These are phyloP conservation scores for Phaonia tiefii DNA, from an alignment of 2,888 invertebrate species.

Conservation along the genomic window DNA sequence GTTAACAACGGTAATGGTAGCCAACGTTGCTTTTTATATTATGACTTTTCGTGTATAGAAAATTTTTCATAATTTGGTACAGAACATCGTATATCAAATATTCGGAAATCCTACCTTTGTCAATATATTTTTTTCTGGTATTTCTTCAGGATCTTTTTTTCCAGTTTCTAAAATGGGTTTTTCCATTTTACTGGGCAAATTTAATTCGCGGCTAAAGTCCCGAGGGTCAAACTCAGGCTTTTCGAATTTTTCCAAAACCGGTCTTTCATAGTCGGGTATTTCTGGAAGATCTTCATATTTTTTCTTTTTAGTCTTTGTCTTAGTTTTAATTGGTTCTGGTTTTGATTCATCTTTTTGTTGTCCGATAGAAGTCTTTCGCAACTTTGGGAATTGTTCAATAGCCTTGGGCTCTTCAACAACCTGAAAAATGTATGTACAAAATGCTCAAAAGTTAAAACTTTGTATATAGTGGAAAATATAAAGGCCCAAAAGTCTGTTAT, in stretches of 20 bases:
- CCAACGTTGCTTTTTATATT: too few relatives aligned
- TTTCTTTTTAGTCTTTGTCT: conserved; percentile 75
- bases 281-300: conserved; percentile 85
- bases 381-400: conserved; percentile 77
- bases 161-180: conserved; percentile 72
- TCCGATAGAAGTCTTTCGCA: conserved; percentile 76
- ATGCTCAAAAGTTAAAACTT: not conserved
- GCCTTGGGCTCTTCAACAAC: conserved; percentile 75
- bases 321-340: conserved; percentile 74
- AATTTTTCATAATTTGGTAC: too few relatives aligned
- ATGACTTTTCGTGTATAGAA: too few relatives aligned
- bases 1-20: too few relatives aligned
- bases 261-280: conserved; percentile 88
- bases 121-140: conserved; percentile 74
- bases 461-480: not conserved
- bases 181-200: conserved; percentile 78
- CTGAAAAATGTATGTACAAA: conserved; percentile 68
- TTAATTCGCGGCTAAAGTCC: conserved; percentile 77
- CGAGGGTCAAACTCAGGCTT: conserved; percentile 82
- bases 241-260: conserved; percentile 87
- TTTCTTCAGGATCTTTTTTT: conserved; percentile 73
- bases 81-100: too few relatives aligned
- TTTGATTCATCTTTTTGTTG: conserved; percentile 77
- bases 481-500: not conserved
- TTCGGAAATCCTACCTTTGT: too few relatives aligned